phyloP scores from a whole-genome alignment of 2,797 vertebrate species.

The Bovichtus variegatus region DNA sequence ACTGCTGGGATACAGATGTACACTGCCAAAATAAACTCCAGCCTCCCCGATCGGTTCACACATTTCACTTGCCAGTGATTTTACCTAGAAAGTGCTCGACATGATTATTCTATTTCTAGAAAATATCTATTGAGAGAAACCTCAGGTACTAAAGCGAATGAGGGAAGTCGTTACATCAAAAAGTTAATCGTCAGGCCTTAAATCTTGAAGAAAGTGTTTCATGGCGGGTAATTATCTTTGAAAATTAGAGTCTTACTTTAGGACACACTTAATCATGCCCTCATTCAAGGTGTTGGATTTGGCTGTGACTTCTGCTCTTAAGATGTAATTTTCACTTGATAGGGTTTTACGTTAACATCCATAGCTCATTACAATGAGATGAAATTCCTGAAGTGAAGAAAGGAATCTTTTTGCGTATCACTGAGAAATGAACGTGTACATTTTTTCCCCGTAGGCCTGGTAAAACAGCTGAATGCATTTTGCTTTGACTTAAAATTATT shows the following conservation, averaged over 20 bases:
- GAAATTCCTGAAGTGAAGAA: slow-evolving; percentile 52
- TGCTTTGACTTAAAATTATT: background rate
- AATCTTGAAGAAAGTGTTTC: slow-evolving; percentile 57
- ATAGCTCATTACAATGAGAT: slow-evolving; percentile 44
- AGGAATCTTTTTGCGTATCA: slow-evolving; percentile 33
- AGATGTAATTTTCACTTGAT: slow-evolving; percentile 59
- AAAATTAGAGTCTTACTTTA: slow-evolving; percentile 62
- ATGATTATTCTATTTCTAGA: slow-evolving; percentile 43
- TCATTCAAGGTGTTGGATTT: slow-evolving; percentile 64
- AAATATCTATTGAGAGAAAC: slow-evolving; percentile 44
- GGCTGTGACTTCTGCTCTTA: slow-evolving; percentile 52
- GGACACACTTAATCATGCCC: slow-evolving; percentile 61
- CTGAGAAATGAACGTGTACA: slow-evolving; percentile 9
- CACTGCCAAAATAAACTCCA: slow-evolving; percentile 68
- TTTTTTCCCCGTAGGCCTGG: background rate
- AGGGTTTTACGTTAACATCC: slow-evolving; percentile 42
- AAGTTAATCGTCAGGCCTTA: slow-evolving; percentile 61
- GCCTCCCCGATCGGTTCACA: slow-evolving; percentile 24
- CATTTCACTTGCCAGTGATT: slow-evolving; percentile 27
- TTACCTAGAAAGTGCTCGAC: slow-evolving; percentile 36
- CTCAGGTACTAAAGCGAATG: slow-evolving; percentile 36
- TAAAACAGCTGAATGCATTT: slow-evolving; percentile 13
- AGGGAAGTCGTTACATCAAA: slow-evolving; percentile 40
- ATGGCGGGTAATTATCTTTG: slow-evolving; percentile 46
- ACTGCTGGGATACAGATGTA: slow-evolving; percentile 52